phyloP scores from a whole-genome alignment of 2,888 invertebrate genomes.

The Standfussiana lucernea region DNA sequence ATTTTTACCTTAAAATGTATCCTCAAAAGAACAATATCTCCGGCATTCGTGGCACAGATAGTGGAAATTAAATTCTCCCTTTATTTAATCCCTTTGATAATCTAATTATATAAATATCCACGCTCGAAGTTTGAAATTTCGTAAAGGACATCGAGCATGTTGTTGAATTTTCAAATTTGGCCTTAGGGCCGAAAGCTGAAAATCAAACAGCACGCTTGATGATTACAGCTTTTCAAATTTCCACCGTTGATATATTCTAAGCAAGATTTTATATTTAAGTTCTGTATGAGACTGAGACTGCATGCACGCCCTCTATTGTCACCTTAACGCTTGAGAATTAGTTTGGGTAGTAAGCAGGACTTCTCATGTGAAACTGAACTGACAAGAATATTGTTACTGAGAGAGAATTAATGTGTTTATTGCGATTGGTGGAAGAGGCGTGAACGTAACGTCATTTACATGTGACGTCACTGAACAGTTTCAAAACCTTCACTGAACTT shows the following conservation, averaged over 20 bases:
- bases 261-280: slow-evolving; percentile 71
- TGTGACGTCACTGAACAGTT: slow-evolving; percentile 8
- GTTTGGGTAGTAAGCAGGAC: slow-evolving; percentile 54
- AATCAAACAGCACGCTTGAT: neutral
- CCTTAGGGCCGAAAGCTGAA: neutral
- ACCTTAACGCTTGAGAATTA: slow-evolving; percentile 36
- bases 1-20: neutral
- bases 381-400: slow-evolving; percentile 65
- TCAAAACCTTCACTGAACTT: neutral
- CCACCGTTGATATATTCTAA: slow-evolving; percentile 54
- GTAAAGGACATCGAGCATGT: neutral
- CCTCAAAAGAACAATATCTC: slow-evolving; percentile 12
- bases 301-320: slow-evolving; percentile 65
- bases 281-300: slow-evolving; percentile 78
- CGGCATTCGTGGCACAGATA: slow-evolving; percentile 35
- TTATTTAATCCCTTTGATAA: slow-evolving; percentile 64
- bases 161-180: neutral
- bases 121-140: neutral
- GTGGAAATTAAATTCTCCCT: slow-evolving; percentile 61
- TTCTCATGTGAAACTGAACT: slow-evolving; percentile 64
- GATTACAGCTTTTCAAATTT: slow-evolving; percentile 1
- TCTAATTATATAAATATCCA: slow-evolving; percentile 33
- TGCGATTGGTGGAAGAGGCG: slow-evolving; percentile 30
- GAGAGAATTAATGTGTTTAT: slow-evolving; percentile 62
- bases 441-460: slow-evolving; percentile 47